A percentile compares a stretch with the other conserved stretches of the same genome.
These are phyloP conservation scores for Tragelaphus buxtoni DNA, from an alignment of 2,113 vertebrate species.

Conservation along the genomic window DNA sequence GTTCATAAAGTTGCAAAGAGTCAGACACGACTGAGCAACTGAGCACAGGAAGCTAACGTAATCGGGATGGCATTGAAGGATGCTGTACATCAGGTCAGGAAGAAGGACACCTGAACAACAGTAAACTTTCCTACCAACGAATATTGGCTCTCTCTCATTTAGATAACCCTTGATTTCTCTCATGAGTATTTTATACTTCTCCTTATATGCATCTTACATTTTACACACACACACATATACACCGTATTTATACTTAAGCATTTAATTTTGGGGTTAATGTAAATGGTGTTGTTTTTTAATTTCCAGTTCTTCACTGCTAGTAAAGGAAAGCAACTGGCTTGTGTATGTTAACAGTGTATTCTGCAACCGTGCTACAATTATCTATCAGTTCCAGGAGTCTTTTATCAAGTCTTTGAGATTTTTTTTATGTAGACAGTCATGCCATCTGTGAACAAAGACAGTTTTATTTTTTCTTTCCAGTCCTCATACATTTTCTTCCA, in stretches of 20 bases:
- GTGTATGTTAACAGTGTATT: background rate
- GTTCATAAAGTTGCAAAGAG: background rate
- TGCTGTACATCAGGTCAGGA: background rate
- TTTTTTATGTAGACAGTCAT: too few relatives aligned
- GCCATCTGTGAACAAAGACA: background rate
- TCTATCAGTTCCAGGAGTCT: background rate
- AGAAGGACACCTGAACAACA: background rate
- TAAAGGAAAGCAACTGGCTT: background rate
- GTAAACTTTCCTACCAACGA: too few relatives aligned
- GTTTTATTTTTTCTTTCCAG: background rate
- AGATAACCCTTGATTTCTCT: background rate
- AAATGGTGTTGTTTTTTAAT: background rate
- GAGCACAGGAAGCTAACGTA: background rate
- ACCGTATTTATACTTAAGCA: too few relatives aligned
- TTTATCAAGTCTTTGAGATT: background rate
- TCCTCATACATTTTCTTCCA: too few relatives aligned
- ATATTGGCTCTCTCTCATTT: too few relatives aligned
- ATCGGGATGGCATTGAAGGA: accelerated
- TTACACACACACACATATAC: background rate
- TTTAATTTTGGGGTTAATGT: background rate
- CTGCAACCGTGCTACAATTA: background rate
- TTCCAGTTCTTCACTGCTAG: background rate
- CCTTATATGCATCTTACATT: too few relatives aligned
- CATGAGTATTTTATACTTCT: background rate
- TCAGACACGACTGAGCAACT: accelerated